These are phyloP conservation scores for Polyodon spathula DNA, from an alignment of 2,113 vertebrate species.

Conservation along the genomic window DNA sequence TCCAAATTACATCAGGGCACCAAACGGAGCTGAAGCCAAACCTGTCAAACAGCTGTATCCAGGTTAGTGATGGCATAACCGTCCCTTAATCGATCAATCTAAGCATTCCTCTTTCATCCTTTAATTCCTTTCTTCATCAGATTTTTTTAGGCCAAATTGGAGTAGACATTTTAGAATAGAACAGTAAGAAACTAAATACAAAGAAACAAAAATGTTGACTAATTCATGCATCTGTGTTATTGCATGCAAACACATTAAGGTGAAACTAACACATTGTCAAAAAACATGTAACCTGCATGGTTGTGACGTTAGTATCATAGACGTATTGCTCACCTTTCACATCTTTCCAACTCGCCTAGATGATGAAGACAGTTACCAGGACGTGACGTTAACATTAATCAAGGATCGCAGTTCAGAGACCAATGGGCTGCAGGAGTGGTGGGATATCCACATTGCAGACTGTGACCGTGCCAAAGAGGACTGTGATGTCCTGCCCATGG, in stretches of 20 bases:
- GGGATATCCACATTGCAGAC: constrained; percentile 71
- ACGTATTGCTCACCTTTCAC: too few species aligned
- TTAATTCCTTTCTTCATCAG: too few species aligned
- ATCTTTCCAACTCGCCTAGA: constrained; percentile 40
- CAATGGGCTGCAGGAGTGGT: constrained; percentile 76
- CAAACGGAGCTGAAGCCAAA: constrained; percentile 76
- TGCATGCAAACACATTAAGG: too few species aligned
- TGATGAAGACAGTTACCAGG: constrained; percentile 57
- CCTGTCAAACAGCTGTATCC: constrained; percentile 75
- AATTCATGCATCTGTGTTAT: too few species aligned
- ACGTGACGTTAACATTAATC: constrained; percentile 57
- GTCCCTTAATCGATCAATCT: too few species aligned
- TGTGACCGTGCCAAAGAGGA: constrained; percentile 13
- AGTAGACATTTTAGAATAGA: background rate
- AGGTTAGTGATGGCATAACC: constrained; percentile 43
- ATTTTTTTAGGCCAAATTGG: too few species aligned
- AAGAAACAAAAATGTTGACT: too few species aligned
- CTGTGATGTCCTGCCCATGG: constrained; percentile 73
- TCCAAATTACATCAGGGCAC: constrained; percentile 82
- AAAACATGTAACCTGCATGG: too few species aligned
- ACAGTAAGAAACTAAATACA: too few species aligned
- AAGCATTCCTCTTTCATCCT: too few species aligned
- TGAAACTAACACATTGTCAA: too few species aligned
- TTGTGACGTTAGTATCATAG: too few species aligned
- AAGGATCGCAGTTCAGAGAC: constrained; percentile 38